Conservation (phyloP, 1,140 invertebrate genomes). For the Eueides isabella region DNA sequence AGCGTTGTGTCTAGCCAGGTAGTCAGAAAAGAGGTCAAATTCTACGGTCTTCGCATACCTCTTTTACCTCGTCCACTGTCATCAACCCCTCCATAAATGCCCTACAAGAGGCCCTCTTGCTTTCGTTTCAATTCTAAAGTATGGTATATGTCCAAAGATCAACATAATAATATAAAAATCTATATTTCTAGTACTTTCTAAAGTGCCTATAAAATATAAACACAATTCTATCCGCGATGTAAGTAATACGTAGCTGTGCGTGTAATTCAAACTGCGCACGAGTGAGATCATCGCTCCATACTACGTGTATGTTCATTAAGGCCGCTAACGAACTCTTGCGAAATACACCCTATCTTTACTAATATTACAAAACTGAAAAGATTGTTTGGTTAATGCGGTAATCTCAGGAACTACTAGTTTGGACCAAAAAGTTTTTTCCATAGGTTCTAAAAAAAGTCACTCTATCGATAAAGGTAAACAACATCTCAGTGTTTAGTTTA, state of each 20-base stretch:
- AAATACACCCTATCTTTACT: background rate
- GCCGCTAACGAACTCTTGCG: slow-evolving; percentile 3
- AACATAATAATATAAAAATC: background rate
- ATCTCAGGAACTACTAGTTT: no score
- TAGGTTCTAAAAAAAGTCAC: no score
- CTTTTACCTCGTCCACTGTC: background rate
- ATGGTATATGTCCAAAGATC: no score
- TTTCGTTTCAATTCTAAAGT: no score
- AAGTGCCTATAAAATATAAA: background rate
- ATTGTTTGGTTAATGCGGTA: no score
- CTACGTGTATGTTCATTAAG: slow-evolving; percentile 7
- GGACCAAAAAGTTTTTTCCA: no score
- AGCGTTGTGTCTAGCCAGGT: background rate
- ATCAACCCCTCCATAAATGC: no score
- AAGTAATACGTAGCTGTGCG: slow-evolving; percentile 4
- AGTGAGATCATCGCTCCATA: slow-evolving; percentile 32
- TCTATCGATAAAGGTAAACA: no score
- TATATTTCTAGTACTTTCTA: background rate
- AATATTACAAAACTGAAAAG: no score
- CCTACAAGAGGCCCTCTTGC: no score
- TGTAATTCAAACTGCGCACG: slow-evolving; percentile 23
- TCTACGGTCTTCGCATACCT: background rate
- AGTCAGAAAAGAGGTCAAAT: background rate
- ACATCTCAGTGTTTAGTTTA: no score
- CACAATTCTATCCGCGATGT: background rate